Evolutionary conservation across 2,797 vertebrate genomes (phyloP).

Genomic region (Eupleurogrammus muticus): DNA sequence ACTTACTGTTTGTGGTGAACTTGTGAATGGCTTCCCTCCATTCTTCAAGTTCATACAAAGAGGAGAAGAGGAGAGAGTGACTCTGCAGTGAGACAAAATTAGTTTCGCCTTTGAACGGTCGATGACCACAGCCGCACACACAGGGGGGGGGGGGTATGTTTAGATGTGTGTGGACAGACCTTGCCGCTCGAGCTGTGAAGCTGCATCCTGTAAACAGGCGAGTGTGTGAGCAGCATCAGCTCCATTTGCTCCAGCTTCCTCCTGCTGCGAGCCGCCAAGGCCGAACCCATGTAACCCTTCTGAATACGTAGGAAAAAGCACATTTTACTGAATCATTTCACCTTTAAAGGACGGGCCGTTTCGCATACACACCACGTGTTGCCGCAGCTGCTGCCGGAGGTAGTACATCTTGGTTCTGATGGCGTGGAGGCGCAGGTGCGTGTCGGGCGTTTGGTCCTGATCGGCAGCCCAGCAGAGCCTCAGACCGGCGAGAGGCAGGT

Average conservation of each 20-base stretch:
- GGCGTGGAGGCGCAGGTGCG: conserved; percentile 69
- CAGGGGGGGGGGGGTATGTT: too few species aligned
- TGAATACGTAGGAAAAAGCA: conserved; percentile 17
- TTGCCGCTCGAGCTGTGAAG: conserved; percentile 82
- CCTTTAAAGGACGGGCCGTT: background rate
- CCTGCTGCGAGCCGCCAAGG: conserved; percentile 53
- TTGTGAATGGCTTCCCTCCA: conserved; percentile 81
- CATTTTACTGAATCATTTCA: background rate
- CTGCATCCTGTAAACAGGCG: conserved; percentile 73
- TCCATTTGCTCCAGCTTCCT: conserved; percentile 83
- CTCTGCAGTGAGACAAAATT: conserved; percentile 63
- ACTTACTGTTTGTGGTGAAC: conserved; percentile 79
- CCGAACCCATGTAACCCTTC: conserved; percentile 39
- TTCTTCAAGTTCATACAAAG: conserved; percentile 79
- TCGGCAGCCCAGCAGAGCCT: conserved; percentile 70
- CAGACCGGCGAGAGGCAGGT: conserved; percentile 80
- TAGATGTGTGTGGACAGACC: conserved; percentile 15
- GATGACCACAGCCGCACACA: background rate
- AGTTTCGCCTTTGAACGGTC: background rate
- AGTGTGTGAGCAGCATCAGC: conserved; percentile 76
- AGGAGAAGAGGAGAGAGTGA: conserved; percentile 75
- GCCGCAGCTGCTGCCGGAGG: conserved; percentile 73
- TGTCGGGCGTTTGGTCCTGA: conserved; percentile 52
- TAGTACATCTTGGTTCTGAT: conserved; percentile 77
- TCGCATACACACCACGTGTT: conserved; percentile 63